phyloP scores from a whole-genome alignment of 2,888 invertebrate genomes.

The Lasioglossum calceatum region DNA sequence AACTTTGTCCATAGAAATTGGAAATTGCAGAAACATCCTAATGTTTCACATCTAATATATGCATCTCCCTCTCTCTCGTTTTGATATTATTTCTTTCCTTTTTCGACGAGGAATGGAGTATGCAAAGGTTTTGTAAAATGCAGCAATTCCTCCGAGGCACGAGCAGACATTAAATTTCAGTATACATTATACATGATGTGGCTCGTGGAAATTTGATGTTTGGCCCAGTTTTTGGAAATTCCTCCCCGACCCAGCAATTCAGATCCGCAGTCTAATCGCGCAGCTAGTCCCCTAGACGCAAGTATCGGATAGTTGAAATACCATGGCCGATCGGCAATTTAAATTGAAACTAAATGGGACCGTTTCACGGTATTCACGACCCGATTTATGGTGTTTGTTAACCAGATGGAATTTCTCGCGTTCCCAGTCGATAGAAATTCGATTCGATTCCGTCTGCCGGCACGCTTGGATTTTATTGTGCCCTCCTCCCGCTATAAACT shows the following conservation, averaged over 20 bases:
- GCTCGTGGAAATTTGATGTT: background rate
- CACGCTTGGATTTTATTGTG: background rate
- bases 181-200: background rate
- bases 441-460: background rate
- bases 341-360: background rate
- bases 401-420: conserved; percentile 9
- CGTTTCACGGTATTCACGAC: background rate
- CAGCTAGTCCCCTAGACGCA: background rate
- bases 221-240: background rate
- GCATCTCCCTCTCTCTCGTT: too few species aligned
- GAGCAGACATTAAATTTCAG: background rate
- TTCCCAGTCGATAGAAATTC: background rate
- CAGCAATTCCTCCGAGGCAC: background rate
- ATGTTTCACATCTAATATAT: too few species aligned
- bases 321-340: background rate
- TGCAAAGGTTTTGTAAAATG: background rate
- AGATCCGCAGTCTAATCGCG: background rate
- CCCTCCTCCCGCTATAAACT: background rate
- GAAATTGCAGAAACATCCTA: too few species aligned
- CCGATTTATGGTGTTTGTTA: conserved; percentile 8
- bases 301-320: background rate
- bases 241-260: background rate
- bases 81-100: too few species aligned
- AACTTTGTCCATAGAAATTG: too few species aligned
- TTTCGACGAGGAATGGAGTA: background rate